Evolutionary conservation across 2,797 vertebrate species (phyloP), one percentile per base, ranked within the genome.

Genomic region (Aldrovandia affinis): DNA sequence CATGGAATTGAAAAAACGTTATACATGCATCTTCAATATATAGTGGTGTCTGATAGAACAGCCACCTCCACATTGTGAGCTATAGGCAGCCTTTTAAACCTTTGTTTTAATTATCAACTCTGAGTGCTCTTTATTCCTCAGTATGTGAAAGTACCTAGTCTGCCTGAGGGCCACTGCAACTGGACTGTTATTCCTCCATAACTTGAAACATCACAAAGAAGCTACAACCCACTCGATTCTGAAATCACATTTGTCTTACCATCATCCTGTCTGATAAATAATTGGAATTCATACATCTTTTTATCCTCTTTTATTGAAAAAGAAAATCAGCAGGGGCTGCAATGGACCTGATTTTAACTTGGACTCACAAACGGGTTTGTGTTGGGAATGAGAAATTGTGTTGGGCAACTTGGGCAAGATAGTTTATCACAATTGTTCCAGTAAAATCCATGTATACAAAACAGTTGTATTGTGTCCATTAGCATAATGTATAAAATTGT

Each of bases 41-140:
- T 15, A 39, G 65, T 42, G 36, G 20, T 75, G 36, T 44, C 12
- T 25, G 20, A 57, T 14, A 57, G 10, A 42, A 44, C 36, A 42
- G 20, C 39, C 70, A 42, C 70, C 39, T 75, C 70, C 70, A 44
- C 70, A 42, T 9, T 42, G 36, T 10, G 39, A n/a, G 39, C 7
- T 25, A 25, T 39, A 25, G 4, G 36, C 9, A 12, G 18, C 55
- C 44, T 55, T 39, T 59, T 52, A 79, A 83, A 79, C 57, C 70
- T 50, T 65, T 79, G 75, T 65, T 79, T 78, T 83, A 61, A 78
- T 79, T 78, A 83, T 79, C 50, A 61, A 10, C 83, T 78, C 30
- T 79, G 52, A 79, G 75, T 79, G 57, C 44, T 63, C 57, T 79
- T 78, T 79, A 55, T 54, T 68, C 68, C 42, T 52, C 57, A 50